phyloP scores from a whole-genome alignment of 2,888 invertebrate genomes.

The Drosophila melanosoma region DNA sequence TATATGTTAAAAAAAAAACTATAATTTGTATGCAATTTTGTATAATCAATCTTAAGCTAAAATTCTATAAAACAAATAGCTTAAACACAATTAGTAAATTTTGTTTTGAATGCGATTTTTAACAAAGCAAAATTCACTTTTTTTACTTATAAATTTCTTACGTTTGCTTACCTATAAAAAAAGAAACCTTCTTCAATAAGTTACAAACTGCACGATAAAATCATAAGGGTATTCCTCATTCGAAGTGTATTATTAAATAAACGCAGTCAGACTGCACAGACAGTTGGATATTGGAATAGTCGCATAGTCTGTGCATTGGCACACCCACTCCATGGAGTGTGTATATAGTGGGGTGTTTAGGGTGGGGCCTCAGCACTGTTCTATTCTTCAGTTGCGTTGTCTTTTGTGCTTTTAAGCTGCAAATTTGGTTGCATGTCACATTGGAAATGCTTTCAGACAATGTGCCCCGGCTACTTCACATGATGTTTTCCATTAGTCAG shows the following conservation, averaged over 20 bases:
- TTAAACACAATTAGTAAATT: neutral
- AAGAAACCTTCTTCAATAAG: neutral
- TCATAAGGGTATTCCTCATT: neutral
- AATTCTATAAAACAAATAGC: neutral
- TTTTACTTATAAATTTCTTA: neutral
- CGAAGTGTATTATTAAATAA: constrained; percentile 27
- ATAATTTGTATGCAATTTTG: neutral
- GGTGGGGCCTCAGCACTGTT: constrained; percentile 11
- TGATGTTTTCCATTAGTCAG: constrained; percentile 60
- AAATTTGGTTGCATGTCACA: constrained; percentile 78
- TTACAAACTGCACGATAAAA: neutral
- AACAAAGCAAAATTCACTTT: neutral
- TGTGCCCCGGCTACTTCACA: constrained; percentile 56
- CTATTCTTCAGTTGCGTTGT: constrained; percentile 33
- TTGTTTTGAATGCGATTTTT: neutral
- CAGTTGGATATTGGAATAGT: constrained; percentile 28
- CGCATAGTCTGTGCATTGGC: constrained; percentile 30
- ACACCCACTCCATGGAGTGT: constrained; percentile 28
- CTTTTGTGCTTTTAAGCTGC: constrained; percentile 71
- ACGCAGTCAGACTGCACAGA: constrained; percentile 35
- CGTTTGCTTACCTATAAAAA: no score
- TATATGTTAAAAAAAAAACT: no score
- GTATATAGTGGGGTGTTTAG: neutral
- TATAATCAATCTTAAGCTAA: neutral
- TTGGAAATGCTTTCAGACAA: constrained; percentile 74